These are phyloP conservation scores for Pseudorhiza aurosa DNA, from an alignment of 30 jellyfish, hydroid and myxozoan genomes.

Conservation along the genomic window DNA sequence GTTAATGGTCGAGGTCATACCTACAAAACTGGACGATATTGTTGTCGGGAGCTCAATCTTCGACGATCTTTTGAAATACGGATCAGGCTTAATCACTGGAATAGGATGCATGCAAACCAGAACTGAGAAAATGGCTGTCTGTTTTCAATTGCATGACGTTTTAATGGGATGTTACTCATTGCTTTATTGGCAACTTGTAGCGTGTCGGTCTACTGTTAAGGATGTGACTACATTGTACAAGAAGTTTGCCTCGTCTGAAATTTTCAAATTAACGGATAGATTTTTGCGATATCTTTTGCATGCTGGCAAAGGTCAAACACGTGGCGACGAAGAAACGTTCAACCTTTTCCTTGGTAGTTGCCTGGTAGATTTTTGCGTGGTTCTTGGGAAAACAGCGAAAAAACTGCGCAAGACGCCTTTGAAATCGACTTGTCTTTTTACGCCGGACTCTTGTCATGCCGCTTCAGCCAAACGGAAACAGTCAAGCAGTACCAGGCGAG, in stretches of 20 bases:
- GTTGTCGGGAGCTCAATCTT: background rate
- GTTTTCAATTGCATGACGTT: background rate
- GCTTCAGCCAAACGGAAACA: slow-evolving; percentile 19
- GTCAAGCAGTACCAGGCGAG: slow-evolving; percentile 19
- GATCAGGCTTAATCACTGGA: background rate
- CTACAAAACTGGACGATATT: background rate
- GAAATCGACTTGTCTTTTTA: background rate
- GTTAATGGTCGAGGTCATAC: slow-evolving; percentile 6
- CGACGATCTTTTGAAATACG: slow-evolving; percentile 8
- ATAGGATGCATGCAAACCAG: background rate
- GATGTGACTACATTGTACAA: slow-evolving; percentile 10
- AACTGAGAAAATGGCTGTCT: background rate
- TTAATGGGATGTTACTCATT: slow-evolving; percentile 22
- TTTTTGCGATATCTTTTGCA: background rate
- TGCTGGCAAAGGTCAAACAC: background rate
- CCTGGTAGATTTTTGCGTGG: background rate
- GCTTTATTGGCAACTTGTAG: slow-evolving; percentile 21
- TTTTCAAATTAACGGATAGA: slow-evolving; percentile 19
- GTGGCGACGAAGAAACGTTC: background rate
- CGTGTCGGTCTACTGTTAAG: background rate
- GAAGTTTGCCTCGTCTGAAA: slow-evolving; percentile 31
- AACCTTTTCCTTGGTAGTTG: background rate
- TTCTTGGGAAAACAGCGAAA: slow-evolving; percentile 10
- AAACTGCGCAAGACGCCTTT: background rate
- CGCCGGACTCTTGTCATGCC: slow-evolving; percentile 5